Evolutionary conservation across 2,797 vertebrate species (phyloP).

Genomic region (Crocodylus rhombifer): DNA sequence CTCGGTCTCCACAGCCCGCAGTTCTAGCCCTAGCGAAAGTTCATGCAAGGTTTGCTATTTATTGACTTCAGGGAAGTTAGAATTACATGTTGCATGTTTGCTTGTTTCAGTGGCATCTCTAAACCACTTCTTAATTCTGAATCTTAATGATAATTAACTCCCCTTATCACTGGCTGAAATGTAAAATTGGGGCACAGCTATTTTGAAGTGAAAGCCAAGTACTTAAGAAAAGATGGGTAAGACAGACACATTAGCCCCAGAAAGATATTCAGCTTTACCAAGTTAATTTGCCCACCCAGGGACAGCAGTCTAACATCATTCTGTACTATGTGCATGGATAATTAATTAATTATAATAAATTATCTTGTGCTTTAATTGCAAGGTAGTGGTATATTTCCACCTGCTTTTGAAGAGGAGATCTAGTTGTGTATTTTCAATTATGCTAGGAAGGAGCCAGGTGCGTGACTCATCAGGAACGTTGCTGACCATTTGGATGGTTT

Average conservation of each 20-base stretch:
- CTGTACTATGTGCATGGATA: background rate
- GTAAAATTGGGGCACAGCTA: background rate
- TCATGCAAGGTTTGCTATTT: background rate
- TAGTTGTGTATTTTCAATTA: background rate
- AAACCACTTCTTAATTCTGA: background rate
- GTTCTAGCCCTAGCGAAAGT: background rate
- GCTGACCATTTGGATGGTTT: background rate
- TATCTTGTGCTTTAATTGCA: background rate
- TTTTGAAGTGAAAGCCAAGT: background rate
- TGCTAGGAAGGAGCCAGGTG: background rate
- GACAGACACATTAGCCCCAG: background rate
- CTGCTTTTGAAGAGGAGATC: background rate
- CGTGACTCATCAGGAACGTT: background rate
- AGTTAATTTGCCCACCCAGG: background rate
- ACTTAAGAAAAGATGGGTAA: background rate
- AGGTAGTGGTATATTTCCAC: background rate
- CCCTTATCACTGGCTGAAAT: background rate
- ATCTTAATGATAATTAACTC: background rate
- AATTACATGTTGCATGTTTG: background rate
- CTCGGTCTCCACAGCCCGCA: too few relatives aligned
- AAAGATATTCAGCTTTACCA: background rate
- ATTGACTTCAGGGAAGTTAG: accelerated
- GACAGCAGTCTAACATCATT: background rate
- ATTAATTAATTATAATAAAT: slow-evolving; percentile 9
- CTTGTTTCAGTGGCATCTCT: background rate